Evolutionary conservation across 2,888 invertebrate genomes (phyloP).

Genomic region (Drosophila merina): DNA sequence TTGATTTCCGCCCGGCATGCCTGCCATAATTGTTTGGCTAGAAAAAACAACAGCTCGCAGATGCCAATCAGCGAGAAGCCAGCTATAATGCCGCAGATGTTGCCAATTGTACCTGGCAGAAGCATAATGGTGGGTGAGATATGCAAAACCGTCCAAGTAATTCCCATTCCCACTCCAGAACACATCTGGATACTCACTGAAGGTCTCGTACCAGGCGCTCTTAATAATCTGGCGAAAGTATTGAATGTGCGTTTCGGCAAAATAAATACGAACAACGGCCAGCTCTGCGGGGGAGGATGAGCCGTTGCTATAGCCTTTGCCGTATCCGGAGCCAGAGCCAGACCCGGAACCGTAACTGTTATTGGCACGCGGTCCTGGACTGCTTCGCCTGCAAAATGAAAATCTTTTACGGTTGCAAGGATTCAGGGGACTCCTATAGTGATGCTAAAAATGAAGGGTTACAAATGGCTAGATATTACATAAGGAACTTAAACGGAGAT

Average conservation of each 20-base stretch:
- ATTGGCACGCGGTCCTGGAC: constrained; percentile 46
- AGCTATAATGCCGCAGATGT: constrained; percentile 87
- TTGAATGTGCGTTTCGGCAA: constrained; percentile 72
- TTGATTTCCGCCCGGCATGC: constrained; percentile 65
- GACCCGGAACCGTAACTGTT: constrained; percentile 59
- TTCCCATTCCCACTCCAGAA: background rate
- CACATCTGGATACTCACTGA: constrained; percentile 85
- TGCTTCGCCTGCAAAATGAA: constrained; percentile 60
- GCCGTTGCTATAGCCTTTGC: constrained; percentile 3
- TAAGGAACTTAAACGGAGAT: background rate
- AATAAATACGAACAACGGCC: constrained; percentile 75
- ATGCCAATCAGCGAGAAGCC: constrained; percentile 87
- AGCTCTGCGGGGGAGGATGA: constrained; percentile 48
- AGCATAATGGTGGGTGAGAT: constrained; percentile 30
- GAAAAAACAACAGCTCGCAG: constrained; percentile 87
- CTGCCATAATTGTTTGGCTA: constrained; percentile 84
- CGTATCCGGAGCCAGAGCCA: constrained; percentile 16
- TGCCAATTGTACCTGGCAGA: constrained; percentile 87
- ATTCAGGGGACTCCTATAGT: constrained; percentile 9
- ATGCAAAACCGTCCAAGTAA: constrained; percentile 48
- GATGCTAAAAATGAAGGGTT: constrained; percentile 1
- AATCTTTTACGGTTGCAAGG: constrained; percentile 50
- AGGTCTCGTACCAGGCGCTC: constrained; percentile 86
- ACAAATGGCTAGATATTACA: background rate
- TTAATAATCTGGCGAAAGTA: constrained; percentile 80